These are phyloP conservation scores for Apotomis betuletana DNA, from an alignment of 2,888 invertebrate genomes.

Conservation along the genomic window DNA sequence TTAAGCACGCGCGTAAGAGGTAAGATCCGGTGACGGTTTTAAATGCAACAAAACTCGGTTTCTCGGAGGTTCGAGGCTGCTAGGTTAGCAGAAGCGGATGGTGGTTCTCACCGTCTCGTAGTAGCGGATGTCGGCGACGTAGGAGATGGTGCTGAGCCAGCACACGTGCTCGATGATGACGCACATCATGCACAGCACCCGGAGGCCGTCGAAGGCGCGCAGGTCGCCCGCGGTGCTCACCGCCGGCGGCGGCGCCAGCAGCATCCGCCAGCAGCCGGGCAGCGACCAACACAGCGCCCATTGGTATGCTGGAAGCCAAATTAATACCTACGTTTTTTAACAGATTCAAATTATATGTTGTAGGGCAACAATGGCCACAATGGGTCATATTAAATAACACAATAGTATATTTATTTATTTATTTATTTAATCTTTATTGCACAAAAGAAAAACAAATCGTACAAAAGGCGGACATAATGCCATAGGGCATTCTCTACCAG, in stretches of 20 bases:
- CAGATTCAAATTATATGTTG: background rate
- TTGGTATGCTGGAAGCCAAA: constrained; percentile 51
- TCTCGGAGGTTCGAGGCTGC: too few species aligned
- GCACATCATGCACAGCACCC: constrained; percentile 73
- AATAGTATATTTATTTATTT: too few species aligned
- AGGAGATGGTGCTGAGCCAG: constrained; percentile 72
- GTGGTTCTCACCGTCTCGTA: constrained; percentile 46
- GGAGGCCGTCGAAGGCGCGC: constrained; percentile 70
- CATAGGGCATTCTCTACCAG: too few species aligned
- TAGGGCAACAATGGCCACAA: background rate
- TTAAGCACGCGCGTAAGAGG: too few species aligned
- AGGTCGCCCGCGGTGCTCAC: constrained; percentile 58
- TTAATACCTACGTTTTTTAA: too few species aligned
- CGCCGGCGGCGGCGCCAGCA: constrained; percentile 53
- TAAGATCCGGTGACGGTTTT: too few species aligned
- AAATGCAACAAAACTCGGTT: too few species aligned
- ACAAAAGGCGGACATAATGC: too few species aligned
- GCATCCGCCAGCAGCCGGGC: constrained; percentile 62
- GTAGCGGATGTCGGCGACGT: constrained; percentile 62
- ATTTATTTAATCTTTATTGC: too few species aligned
- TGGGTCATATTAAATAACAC: too few species aligned
- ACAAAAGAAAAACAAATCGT: too few species aligned
- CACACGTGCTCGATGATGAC: constrained; percentile 77
- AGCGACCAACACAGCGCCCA: constrained; percentile 69
- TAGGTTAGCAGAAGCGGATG: too few species aligned